Evolutionary conservation across 1,140 invertebrate species (phyloP).

Genomic region (Brachionus calyciflorus): DNA sequence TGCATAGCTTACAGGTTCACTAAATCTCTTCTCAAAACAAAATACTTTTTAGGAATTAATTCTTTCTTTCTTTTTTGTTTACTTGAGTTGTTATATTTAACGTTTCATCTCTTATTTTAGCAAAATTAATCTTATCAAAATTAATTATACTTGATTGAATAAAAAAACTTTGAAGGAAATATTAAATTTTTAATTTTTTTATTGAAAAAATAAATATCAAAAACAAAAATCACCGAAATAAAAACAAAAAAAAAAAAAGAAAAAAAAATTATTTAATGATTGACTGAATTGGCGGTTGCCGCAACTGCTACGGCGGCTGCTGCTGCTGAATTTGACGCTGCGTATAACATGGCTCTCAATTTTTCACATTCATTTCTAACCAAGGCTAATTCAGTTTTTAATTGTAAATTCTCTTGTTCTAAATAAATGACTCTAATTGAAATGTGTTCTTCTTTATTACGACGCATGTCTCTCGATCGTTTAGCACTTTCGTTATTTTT

Average conservation of each 20-base stretch:
- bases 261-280: neutral
- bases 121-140: neutral
- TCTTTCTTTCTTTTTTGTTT: no score
- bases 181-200: neutral
- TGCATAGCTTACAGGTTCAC: no score
- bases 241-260: neutral
- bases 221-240: slow-evolving; percentile 4
- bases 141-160: neutral
- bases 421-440: slow-evolving; percentile 54
- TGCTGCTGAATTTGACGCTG: slow-evolving; percentile 12
- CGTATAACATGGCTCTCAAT: slow-evolving; percentile 32
- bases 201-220: slow-evolving; percentile 38
- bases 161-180: neutral
- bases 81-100: no score
- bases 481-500: slow-evolving; percentile 62
- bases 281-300: neutral
- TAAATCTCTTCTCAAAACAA: no score
- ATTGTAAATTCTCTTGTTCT: slow-evolving; percentile 60
- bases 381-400: slow-evolving; percentile 55
- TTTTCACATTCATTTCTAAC: slow-evolving; percentile 49
- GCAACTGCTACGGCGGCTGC: neutral
- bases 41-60: no score
- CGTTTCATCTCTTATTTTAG: no score
- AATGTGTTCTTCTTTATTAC: slow-evolving; percentile 56
- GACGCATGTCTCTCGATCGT: slow-evolving; percentile 57